phyloP scores from a whole-genome alignment of 2,888 invertebrate genomes.

The Drosophila prostipennis region DNA sequence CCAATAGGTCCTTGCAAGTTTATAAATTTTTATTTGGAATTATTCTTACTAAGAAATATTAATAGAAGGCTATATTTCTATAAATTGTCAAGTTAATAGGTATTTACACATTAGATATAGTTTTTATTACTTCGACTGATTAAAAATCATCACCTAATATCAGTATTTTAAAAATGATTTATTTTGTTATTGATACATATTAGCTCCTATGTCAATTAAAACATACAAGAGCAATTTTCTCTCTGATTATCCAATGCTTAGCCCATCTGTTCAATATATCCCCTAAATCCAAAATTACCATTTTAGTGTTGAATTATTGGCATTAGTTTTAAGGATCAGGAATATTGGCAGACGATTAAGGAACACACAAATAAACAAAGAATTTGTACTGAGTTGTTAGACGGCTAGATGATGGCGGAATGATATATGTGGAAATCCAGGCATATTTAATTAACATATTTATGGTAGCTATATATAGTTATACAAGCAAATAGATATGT shows the following conservation, averaged over 20 bases:
- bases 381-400: constrained; percentile 59
- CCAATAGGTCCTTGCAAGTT: too few relatives aligned
- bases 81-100: not conserved
- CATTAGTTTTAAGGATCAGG: constrained; percentile 21
- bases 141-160: too few relatives aligned
- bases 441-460: constrained; percentile 60
- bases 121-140: not conserved
- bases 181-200: not conserved
- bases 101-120: too few relatives aligned
- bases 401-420: constrained; percentile 31
- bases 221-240: not conserved
- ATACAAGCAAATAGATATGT: constrained; percentile 63
- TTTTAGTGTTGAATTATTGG: constrained; percentile 29
- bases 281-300: constrained; percentile 1
- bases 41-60: too few relatives aligned
- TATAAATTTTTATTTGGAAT: too few relatives aligned
- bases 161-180: not conserved
- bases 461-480: constrained; percentile 61
- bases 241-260: not conserved
- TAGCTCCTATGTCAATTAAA: not conserved
- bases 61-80: too few relatives aligned
- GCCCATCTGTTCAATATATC: not conserved
- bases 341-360: constrained; percentile 3
- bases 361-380: constrained; percentile 18
- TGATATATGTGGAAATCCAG: constrained; percentile 30